Percentiles rank a stretch among this genome's conserved stretches.
phyloP scores from a whole-genome alignment of 2,797 vertebrate species.

The Hippopotamyrus pictus region DNA sequence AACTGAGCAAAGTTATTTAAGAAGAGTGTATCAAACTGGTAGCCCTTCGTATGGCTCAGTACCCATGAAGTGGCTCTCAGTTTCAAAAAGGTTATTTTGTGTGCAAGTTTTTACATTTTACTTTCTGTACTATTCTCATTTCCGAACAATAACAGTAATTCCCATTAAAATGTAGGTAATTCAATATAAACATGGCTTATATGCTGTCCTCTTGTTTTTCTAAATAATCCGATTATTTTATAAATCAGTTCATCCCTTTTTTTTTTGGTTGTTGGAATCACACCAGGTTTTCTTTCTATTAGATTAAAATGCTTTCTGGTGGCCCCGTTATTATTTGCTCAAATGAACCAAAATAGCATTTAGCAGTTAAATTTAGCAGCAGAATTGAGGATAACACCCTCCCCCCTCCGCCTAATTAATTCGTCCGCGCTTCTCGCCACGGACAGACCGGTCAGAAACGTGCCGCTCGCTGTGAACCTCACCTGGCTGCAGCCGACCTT shows the following conservation, averaged over 20 bases:
- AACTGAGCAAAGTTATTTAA: neutral
- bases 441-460: neutral
- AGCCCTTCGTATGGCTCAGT: neutral
- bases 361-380: neutral
- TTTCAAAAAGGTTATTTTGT: neutral
- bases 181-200: neutral
- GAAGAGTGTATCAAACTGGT: neutral
- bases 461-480: neutral
- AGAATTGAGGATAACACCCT: neutral
- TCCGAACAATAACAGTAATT: neutral
- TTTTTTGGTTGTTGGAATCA: neutral
- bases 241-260: neutral
- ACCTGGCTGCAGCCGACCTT: neutral
- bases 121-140: neutral
- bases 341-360: conserved; percentile 4
- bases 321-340: neutral
- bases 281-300: neutral
- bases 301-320: neutral
- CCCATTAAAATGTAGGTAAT: neutral
- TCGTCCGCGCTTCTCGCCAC: neutral
- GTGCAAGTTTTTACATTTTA: neutral
- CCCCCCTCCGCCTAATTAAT: neutral
- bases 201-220: neutral
- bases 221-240: neutral
- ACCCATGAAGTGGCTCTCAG: too few species aligned